Percentiles rank a stretch among this genome's conserved stretches.
phyloP scores from a whole-genome alignment of 1,140 invertebrate species.

The Archivesica marissinica region DNA sequence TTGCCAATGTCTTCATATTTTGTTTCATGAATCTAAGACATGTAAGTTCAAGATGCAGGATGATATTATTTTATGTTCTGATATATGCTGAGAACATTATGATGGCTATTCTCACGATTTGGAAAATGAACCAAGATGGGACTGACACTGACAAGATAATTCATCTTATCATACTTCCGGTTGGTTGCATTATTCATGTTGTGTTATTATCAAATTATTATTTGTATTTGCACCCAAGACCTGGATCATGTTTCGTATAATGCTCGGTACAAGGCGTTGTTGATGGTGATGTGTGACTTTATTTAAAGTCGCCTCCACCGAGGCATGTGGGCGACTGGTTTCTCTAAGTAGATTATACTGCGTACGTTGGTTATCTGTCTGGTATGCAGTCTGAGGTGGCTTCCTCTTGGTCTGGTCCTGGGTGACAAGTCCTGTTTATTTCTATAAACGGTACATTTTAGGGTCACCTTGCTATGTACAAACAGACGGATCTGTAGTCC shows the following conservation, averaged over 20 bases:
- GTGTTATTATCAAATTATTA: slow-evolving; percentile 1
- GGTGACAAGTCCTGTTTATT: too few relatives aligned
- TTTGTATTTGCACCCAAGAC: background rate
- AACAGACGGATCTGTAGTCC: too few relatives aligned
- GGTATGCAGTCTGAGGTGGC: too few relatives aligned
- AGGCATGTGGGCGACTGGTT: too few relatives aligned
- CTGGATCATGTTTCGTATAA: background rate
- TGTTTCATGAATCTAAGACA: slow-evolving; percentile 42
- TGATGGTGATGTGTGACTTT: too few relatives aligned
- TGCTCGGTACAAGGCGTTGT: too few relatives aligned
- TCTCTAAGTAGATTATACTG: too few relatives aligned
- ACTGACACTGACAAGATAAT: background rate
- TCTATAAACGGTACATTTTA: too few relatives aligned
- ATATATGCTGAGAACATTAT: slow-evolving; percentile 15
- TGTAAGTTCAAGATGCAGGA: background rate
- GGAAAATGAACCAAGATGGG: background rate
- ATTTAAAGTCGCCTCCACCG: too few relatives aligned
- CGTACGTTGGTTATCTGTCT: too few relatives aligned
- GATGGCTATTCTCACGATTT: background rate
- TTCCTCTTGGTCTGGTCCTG: too few relatives aligned
- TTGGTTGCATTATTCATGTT: background rate
- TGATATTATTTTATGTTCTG: slow-evolving; percentile 42
- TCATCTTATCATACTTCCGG: slow-evolving; percentile 7
- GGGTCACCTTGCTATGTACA: too few relatives aligned
- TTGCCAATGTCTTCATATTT: slow-evolving; percentile 11